Conservation (phyloP, 2,888 invertebrate genomes). For the Diloba caeruleocephala region DNA sequence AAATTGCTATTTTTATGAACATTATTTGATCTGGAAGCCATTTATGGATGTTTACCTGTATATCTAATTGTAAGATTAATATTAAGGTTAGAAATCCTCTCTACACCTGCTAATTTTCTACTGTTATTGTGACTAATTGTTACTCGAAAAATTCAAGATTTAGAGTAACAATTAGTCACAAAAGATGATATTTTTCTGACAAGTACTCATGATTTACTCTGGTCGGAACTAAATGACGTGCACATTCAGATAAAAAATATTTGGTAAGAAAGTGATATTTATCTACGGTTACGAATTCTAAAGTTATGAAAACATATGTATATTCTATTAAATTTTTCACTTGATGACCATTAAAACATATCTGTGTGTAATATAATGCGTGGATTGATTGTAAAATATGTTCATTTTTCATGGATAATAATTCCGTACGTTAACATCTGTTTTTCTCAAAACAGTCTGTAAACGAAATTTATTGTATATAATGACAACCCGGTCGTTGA, state of each 20-base stretch:
- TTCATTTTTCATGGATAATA: not conserved
- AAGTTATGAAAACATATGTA: conserved; percentile 25
- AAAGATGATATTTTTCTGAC: conserved; percentile 37
- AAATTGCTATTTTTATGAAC: conserved; percentile 32
- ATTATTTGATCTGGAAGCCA: conserved; percentile 35
- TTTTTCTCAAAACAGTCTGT: conserved; percentile 15
- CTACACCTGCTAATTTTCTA: conserved; percentile 34
- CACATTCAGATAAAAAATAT: conserved; percentile 24
- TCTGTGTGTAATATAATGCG: conserved; percentile 18
- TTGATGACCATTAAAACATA: conserved; percentile 36
- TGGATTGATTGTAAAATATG: conserved; percentile 9
- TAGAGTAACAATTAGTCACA: too few relatives aligned
- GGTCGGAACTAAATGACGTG: conserved; percentile 4
- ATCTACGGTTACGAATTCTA: conserved; percentile 12
- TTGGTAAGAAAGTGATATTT: conserved; percentile 41
- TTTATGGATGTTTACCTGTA: conserved; percentile 47
- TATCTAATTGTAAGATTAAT: conserved; percentile 38
- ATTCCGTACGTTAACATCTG: conserved; percentile 3
- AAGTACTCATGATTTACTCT: conserved; percentile 26
- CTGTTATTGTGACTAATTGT: conserved; percentile 40
- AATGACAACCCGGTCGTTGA: conserved; percentile 3
- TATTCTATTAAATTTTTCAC: conserved; percentile 26
- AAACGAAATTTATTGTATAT: conserved; percentile 1
- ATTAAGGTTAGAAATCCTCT: conserved; percentile 41
- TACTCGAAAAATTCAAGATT: conserved; percentile 29